Base-by-base conservation (phyloP, 2,113 vertebrate species). In the Odontesthes bonariensis region DNA sequence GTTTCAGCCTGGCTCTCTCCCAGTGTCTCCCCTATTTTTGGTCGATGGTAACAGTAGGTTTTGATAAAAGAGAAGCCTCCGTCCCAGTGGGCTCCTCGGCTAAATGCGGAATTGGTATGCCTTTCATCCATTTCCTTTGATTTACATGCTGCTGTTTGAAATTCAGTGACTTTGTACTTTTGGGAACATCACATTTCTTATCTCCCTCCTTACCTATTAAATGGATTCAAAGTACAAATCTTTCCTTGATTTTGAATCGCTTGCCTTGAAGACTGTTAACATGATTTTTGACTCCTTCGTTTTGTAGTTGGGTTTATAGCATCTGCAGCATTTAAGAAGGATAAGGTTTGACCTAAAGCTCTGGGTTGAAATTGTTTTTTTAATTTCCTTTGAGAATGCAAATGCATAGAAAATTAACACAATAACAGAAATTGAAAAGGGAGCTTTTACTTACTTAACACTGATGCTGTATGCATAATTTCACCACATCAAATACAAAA, bases 81-180 rank as follows among this genome's bases (percentile, higher is more conserved):
- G 27, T 81, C 88, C 88, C 85, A 58, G 76, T 65, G 69, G 86
- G 87, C 73, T 72, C 65, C 81, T 84, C 74, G 75, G 84, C 77
- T 91, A 83, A 88, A 91, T 91, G 83, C 90, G 72, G 81, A 89
- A 80, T 80, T 79, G 73, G 69, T 55, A 33, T 62, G 59, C 73
- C 86, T 91, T 90, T 91, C 68, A 92, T 91, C 88, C 65, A 65
- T 47, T 84, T 59, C 76, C 80, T 90, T 89, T 90, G 87, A 88
- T 77, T 87, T 49, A 23, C 22, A 44, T 19, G 14, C 63, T 0
- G 20, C 70, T 46, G 47, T 82, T 82, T 73, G 59, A 88, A 79
- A 82, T 88, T 53, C 62, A 69, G 69, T 52, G 65, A 69, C 77
- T 86, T 44, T 42, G 60, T 59, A 79, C 83, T 81, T 79, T 81